Conservation (phyloP, 2,113 vertebrate species). For the Mandrillus leucophaeus region DNA sequence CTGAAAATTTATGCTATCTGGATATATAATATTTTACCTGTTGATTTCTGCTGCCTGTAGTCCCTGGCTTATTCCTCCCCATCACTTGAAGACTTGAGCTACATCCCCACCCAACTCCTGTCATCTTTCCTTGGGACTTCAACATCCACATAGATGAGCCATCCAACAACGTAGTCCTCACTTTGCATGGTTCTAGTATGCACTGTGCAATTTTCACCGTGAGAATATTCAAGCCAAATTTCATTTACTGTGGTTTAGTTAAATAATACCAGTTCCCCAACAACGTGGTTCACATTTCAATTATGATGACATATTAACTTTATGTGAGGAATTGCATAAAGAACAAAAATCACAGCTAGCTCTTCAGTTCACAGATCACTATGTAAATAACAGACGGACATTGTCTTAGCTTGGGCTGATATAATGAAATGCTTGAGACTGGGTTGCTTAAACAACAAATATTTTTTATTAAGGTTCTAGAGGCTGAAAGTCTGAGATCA, state of each 20-base stretch:
- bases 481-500: background rate
- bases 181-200: rapidly evolving
- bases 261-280: background rate
- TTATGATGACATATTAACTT: background rate
- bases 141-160: background rate
- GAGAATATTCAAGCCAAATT: no score
- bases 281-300: background rate
- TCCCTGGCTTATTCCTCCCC: background rate
- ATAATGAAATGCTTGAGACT: background rate
- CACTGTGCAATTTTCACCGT: background rate
- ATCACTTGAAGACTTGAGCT: background rate
- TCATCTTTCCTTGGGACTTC: background rate
- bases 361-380: background rate
- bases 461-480: background rate
- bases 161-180: background rate
- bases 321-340: background rate
- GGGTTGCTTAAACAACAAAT: background rate
- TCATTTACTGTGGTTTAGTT: background rate
- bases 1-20: rapidly evolving
- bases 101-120: background rate
- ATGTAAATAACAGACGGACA: rapidly evolving
- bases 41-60: no score
- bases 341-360: no score
- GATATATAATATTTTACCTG: no score
- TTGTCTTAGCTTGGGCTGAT: background rate